phyloP scores from a whole-genome alignment of 2,797 vertebrate genomes.

The Adrianichthys oophorus region DNA sequence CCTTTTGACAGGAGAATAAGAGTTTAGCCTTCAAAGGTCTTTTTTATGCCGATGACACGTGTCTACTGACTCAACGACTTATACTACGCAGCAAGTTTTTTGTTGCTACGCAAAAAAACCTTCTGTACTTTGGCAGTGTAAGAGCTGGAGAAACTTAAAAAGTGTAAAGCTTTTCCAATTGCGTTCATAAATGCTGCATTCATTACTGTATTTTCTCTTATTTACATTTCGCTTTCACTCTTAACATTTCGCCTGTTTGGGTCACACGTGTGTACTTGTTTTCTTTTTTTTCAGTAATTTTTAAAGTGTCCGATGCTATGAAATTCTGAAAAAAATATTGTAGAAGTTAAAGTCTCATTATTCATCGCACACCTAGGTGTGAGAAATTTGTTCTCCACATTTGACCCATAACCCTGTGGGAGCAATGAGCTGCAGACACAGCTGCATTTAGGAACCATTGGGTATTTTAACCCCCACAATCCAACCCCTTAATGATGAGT shows the following conservation, averaged over 20 bases:
- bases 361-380: too few species aligned
- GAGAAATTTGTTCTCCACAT: too few species aligned
- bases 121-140: neutral
- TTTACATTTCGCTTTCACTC: constrained; percentile 41
- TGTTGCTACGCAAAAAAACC: constrained; percentile 6
- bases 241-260: constrained; percentile 21
- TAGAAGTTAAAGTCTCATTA: neutral
- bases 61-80: neutral
- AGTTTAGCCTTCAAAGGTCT: too few species aligned
- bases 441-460: too few species aligned
- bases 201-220: constrained; percentile 36
- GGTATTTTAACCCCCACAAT: too few species aligned
- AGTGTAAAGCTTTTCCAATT: constrained; percentile 29
- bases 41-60: too few species aligned
- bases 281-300: constrained; percentile 2
- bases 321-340: neutral
- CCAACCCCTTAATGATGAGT: too few species aligned
- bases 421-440: too few species aligned
- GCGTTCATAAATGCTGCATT: constrained; percentile 33
- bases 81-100: neutral
- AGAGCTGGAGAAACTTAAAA: constrained; percentile 12
- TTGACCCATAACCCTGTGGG: too few species aligned
- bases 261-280: constrained; percentile 6
- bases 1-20: too few species aligned
- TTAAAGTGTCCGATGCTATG: constrained; percentile 2